A percentile compares a stretch with the other conserved stretches of the same genome.
Evolutionary conservation across 2,797 vertebrate species (phyloP).

Genomic region (Balearica regulorum): DNA sequence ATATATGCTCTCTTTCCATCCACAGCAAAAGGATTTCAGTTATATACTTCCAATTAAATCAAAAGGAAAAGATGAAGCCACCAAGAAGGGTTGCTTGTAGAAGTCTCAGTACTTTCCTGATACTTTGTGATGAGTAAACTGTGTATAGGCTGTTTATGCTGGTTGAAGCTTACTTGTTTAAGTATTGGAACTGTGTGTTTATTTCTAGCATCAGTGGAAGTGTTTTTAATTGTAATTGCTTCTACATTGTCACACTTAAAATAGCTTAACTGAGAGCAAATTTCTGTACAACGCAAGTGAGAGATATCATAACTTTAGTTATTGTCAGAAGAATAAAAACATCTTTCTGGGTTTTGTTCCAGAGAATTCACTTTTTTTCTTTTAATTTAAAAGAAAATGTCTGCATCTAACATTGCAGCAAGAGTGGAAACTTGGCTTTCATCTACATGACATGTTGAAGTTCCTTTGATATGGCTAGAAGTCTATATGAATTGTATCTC

Average conservation of each 20-base stretch:
- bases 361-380: slow-evolving; percentile 20
- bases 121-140: neutral
- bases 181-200: neutral
- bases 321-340: neutral
- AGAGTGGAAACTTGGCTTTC: slow-evolving; percentile 83
- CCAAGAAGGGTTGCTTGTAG: neutral
- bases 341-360: slow-evolving; percentile 41
- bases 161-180: neutral
- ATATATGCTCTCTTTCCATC: neutral
- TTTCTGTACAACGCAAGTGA: neutral
- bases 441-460: slow-evolving; percentile 82
- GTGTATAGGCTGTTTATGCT: neutral
- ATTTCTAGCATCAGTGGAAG: neutral
- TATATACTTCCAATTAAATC: neutral
- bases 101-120: neutral
- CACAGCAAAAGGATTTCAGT: neutral
- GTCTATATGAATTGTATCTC: slow-evolving; percentile 87
- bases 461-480: slow-evolving; percentile 84
- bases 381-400: slow-evolving; percentile 65
- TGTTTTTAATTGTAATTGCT: neutral
- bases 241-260: neutral
- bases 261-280: neutral
- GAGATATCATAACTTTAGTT: neutral
- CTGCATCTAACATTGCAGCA: slow-evolving; percentile 53
- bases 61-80: neutral